Evolutionary conservation across 2,113 vertebrate species (phyloP), one percentile per base, ranked within the genome.

Genomic region (Xenus cinereus): DNA sequence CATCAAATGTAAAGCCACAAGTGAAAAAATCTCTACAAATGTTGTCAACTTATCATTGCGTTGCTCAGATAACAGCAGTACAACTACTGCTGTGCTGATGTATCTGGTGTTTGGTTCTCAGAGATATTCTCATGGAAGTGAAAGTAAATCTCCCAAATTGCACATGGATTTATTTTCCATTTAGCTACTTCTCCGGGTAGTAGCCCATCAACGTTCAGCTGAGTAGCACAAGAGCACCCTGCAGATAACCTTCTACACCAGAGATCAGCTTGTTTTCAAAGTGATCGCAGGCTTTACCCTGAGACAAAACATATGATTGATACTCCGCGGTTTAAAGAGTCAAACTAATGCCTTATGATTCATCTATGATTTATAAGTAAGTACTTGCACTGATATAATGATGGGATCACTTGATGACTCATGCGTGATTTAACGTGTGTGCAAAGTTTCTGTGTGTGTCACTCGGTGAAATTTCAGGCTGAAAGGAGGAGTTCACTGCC

Each of bases 251-350:
- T 84, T 81, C 57, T 33, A 60, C 50, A 54, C n/a, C 30, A 78
- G 82, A 80, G 53, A 82, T 81, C 73, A 59, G 48, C 37, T 59
- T 93, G 84, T 78, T 89, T 91, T 79, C 77, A 63, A 66, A 91
- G 66, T 32, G 71, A 66, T 43, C 41, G 14, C 45, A 84, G 74
- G 26, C 71, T 86, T 85, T 73, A 92, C 90, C n/a, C 45, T 33
- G 72, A 96, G 87, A 87, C 53, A 84, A 92, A 94, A 96, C 26
- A 46, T 17, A 39, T 67, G 95, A 94, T 85, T 92, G 80, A 92
- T 85, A 66, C 9, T 53, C 73, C 51, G 22, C 15, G 10, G 59
- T 73, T 88, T 79, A 48, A 84, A 84, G 68, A 89, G 63, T 62
- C 74, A 50, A 35, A 46, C 37, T 69, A 91, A 89, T 63, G 50